phyloP scores from a whole-genome alignment of 2,113 vertebrate species.

The human (Homo sapiens) region DNA sequence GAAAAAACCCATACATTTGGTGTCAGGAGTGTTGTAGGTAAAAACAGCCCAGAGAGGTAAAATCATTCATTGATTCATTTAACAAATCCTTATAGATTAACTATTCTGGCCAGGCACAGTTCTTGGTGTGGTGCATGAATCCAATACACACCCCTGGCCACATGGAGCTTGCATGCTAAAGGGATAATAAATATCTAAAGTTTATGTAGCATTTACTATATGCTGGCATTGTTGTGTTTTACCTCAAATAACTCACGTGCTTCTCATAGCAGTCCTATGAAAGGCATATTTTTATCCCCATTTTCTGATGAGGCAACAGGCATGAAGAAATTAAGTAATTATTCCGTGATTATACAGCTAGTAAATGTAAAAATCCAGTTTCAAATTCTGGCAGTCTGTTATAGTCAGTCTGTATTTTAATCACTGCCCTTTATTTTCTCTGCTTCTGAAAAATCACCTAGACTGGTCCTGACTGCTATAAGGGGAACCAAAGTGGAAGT shows the following conservation, averaged over 20 bases:
- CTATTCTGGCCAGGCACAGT: background rate
- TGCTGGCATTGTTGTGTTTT: background rate
- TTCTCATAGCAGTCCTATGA: background rate
- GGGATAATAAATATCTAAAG: background rate
- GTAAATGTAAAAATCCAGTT: background rate
- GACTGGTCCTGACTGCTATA: background rate
- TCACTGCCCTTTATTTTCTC: background rate
- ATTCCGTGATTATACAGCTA: background rate
- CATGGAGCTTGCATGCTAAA: background rate
- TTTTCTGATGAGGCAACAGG: background rate
- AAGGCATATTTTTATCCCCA: background rate
- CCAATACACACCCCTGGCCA: background rate
- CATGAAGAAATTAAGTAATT: background rate
- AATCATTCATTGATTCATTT: background rate
- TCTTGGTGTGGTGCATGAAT: background rate
- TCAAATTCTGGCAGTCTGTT: background rate
- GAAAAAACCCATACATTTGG: background rate
- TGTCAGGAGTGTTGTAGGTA: background rate
- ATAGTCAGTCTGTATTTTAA: background rate
- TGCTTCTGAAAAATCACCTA: background rate
- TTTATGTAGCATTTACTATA: background rate
- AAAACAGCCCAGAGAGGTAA: background rate
- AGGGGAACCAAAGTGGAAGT: background rate
- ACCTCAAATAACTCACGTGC: background rate
- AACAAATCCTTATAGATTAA: background rate